Percentiles rank a stretch among this genome's conserved stretches.
These are phyloP conservation scores for Oxyura jamaicensis DNA, from an alignment of 2,113 vertebrate species.

Conservation along the genomic window DNA sequence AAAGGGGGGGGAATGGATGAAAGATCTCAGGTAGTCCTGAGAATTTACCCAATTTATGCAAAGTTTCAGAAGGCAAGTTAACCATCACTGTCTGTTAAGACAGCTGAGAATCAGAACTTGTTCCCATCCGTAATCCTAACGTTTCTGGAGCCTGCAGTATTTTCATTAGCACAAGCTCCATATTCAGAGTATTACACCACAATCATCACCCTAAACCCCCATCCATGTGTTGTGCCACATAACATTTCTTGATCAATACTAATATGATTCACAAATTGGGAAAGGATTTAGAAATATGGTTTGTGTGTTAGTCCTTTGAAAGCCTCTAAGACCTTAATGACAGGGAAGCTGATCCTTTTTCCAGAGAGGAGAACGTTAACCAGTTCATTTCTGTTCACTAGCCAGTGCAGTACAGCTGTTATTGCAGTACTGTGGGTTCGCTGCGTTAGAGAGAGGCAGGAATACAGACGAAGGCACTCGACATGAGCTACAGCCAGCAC, in stretches of 20 bases:
- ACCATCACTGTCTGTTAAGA: conserved; percentile 11
- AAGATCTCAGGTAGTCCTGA: background rate
- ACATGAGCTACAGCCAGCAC: background rate
- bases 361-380: background rate
- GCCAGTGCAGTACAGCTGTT: background rate
- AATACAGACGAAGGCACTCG: background rate
- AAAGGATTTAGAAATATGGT: background rate
- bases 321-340: background rate
- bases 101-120: conserved; percentile 14
- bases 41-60: background rate
- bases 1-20: background rate
- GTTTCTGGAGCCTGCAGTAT: background rate
- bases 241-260: background rate
- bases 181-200: background rate
- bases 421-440: background rate
- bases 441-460: background rate
- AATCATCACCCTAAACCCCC: background rate
- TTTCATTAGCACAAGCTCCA: conserved; percentile 1
- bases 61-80: conserved; percentile 23
- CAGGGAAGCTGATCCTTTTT: background rate
- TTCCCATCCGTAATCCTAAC: background rate
- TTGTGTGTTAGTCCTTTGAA: background rate
- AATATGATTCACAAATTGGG: background rate
- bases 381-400: background rate
- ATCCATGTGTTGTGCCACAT: background rate